Evolutionary conservation across 1,140 invertebrate species (phyloP).

Genomic region (Sitobion miscanthi): DNA sequence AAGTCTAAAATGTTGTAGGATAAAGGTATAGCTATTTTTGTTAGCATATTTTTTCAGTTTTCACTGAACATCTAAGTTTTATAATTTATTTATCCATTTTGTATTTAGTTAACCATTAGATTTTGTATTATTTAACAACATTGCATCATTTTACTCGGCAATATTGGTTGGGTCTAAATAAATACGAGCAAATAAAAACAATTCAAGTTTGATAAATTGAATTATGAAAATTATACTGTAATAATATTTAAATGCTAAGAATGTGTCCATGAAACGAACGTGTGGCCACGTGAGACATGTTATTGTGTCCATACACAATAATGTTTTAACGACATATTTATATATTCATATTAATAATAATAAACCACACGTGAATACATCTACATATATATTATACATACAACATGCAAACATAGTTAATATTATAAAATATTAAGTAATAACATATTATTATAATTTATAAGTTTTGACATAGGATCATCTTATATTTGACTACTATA

Average conservation of each 20-base stretch:
- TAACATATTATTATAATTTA: not conserved
- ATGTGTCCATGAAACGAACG: not conserved
- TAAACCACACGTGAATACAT: not conserved
- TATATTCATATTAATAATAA: conserved; percentile 18
- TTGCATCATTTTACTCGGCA: not conserved
- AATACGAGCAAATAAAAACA: not conserved
- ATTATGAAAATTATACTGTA: not conserved
- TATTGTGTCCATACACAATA: not conserved
- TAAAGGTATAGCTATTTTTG: not conserved
- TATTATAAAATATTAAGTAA: not conserved
- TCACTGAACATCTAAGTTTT: not conserved
- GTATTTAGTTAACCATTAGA: not conserved
- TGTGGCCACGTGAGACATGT: not conserved
- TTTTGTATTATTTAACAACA: not conserved
- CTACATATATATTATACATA: not conserved
- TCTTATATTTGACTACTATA: not conserved
- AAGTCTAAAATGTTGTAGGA: not conserved
- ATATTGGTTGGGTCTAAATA: not conserved
- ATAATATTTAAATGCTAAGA: not conserved
- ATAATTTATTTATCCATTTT: not conserved
- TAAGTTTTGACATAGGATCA: not conserved
- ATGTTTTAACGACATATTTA: conserved; percentile 4
- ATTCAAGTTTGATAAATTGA: not conserved
- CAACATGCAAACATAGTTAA: not conserved
- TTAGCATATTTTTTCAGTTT: not conserved